These are phyloP conservation scores for Bombus ignitus DNA, from an alignment of 1,140 invertebrate genomes.

Conservation along the genomic window DNA sequence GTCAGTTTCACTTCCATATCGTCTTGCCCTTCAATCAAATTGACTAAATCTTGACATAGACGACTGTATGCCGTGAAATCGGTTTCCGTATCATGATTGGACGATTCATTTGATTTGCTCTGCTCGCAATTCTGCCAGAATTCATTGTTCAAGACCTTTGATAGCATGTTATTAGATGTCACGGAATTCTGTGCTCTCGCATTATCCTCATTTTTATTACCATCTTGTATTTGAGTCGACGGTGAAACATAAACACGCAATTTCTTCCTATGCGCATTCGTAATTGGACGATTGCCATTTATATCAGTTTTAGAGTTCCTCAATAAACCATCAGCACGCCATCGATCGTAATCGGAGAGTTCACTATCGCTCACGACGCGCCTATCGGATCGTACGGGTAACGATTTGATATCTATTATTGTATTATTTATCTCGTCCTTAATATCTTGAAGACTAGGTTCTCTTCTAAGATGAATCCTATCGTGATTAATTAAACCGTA, in stretches of 20 bases:
- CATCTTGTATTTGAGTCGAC: neutral
- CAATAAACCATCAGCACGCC: slow-evolving; percentile 9
- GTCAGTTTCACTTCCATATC: slow-evolving; percentile 5
- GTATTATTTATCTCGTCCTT: slow-evolving; percentile 33
- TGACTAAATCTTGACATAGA: slow-evolving; percentile 65
- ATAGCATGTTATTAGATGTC: neutral
- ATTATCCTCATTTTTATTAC: slow-evolving; percentile 1
- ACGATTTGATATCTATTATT: neutral
- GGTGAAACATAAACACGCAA: slow-evolving; percentile 39
- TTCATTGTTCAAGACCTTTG: slow-evolving; percentile 30
- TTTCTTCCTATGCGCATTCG: slow-evolving; percentile 40
- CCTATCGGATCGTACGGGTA: slow-evolving; percentile 44
- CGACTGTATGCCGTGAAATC: slow-evolving; percentile 63
- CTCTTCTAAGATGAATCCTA: slow-evolving; percentile 54
- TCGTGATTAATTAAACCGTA: slow-evolving; percentile 85
- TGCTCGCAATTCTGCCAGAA: slow-evolving; percentile 52
- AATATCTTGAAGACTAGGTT: slow-evolving; percentile 47
- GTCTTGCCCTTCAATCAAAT: slow-evolving; percentile 52
- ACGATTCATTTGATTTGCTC: slow-evolving; percentile 28
- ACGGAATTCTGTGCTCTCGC: neutral
- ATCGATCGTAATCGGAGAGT: slow-evolving; percentile 49
- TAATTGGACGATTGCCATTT: slow-evolving; percentile 53
- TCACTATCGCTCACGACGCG: slow-evolving; percentile 59
- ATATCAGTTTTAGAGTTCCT: slow-evolving; percentile 43
- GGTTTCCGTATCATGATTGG: slow-evolving; percentile 34